Conservation (phyloP, 30 jellyfish, hydroid and myxozoan species). For the Aurelia coerulea region DNA sequence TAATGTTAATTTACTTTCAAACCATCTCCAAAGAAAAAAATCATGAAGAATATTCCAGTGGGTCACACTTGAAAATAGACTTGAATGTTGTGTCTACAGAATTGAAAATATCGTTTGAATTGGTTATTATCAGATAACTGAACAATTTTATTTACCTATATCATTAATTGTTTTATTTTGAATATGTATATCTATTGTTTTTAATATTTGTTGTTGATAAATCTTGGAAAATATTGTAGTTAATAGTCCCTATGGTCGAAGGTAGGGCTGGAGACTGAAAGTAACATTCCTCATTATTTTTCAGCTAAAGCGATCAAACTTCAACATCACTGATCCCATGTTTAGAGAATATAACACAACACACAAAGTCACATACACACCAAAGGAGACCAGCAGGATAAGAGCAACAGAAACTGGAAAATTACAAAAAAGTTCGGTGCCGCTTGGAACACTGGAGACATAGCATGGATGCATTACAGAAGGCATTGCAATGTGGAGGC, state of each 20-base stretch:
- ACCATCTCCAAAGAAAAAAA: no score
- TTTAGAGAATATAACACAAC: conserved; percentile 70
- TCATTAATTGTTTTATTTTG: no score
- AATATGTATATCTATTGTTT: neutral
- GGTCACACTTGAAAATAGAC: no score
- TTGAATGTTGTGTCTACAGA: no score
- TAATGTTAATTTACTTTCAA: no score
- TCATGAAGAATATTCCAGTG: no score
- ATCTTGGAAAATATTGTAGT: neutral
- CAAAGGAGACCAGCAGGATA: conserved; percentile 54
- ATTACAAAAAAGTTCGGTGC: conserved; percentile 74
- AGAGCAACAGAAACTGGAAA: conserved; percentile 53
- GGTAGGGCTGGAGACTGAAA: no score
- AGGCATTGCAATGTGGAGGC: neutral
- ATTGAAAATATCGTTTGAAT: no score
- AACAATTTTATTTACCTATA: no score
- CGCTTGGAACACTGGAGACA: conserved; percentile 61
- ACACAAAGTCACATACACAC: conserved; percentile 77
- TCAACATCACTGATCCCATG: conserved; percentile 61
- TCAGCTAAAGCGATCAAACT: conserved; percentile 69
- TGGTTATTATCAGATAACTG: no score
- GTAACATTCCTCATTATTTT: neutral
- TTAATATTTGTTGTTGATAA: neutral
- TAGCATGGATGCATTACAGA: neutral
- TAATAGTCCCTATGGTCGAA: neutral